A percentile compares a stretch with the other conserved stretches of the same genome.
phyloP scores from a whole-genome alignment of 2,113 vertebrate genomes.

The Colossoma macropomum region DNA sequence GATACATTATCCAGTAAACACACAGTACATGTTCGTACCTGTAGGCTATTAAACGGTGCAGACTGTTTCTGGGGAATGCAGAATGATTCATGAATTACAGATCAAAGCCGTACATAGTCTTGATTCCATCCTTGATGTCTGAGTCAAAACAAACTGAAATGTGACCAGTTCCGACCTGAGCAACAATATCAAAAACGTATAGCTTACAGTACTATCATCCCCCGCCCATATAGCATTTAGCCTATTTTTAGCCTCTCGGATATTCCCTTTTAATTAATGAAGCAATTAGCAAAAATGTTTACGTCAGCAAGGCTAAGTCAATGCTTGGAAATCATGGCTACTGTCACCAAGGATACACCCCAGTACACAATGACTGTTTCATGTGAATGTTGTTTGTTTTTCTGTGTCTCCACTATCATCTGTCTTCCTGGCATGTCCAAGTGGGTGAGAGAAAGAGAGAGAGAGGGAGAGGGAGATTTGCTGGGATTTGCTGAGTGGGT shows the following conservation, averaged over 20 bases:
- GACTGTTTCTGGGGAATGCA: background rate
- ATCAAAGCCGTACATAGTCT: too few species aligned
- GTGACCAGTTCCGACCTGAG: background rate
- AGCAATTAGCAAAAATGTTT: background rate
- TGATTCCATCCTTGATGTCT: background rate
- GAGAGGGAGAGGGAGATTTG: conserved; percentile 2
- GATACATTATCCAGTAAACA: background rate
- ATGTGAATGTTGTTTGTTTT: background rate
- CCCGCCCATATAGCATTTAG: background rate
- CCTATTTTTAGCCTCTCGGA: background rate
- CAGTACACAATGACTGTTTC: background rate
- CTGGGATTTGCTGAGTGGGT: conserved; percentile 34
- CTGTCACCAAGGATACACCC: background rate
- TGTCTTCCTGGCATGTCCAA: background rate
- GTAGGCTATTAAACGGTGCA: background rate
- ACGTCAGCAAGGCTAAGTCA: background rate
- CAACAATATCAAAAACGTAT: background rate
- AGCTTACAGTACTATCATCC: background rate
- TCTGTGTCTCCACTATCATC: background rate
- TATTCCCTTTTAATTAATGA: background rate
- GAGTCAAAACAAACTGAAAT: background rate
- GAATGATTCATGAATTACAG: too few species aligned
- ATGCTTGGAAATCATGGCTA: background rate
- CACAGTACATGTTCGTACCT: background rate
- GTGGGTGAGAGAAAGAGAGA: conserved; percentile 21